phyloP scores from a whole-genome alignment of 2,888 invertebrate genomes.

The Macropis europaea region DNA sequence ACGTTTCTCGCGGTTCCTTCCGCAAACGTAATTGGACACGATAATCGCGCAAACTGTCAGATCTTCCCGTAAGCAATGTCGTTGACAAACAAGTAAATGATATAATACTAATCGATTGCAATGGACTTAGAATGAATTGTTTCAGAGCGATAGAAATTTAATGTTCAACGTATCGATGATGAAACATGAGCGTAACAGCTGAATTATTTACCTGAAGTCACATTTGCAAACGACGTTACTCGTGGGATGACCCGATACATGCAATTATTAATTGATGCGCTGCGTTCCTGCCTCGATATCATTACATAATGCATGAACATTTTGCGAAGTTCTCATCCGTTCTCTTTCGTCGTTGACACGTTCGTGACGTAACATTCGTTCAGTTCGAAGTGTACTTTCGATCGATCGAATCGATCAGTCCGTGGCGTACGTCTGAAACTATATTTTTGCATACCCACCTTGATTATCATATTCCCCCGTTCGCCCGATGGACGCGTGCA shows the following conservation, averaged over 20 bases:
- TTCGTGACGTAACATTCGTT: neutral
- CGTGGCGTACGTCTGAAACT: neutral
- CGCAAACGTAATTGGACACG: constrained; percentile 3
- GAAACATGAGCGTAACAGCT: too few relatives aligned
- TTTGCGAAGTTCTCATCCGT: neutral
- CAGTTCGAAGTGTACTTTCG: neutral
- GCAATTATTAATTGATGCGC: constrained; percentile 20
- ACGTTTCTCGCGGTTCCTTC: neutral
- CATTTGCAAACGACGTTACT: too few relatives aligned
- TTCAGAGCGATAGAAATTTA: too few relatives aligned
- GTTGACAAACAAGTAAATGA: too few relatives aligned
- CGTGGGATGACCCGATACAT: too few relatives aligned
- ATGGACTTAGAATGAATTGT: too few relatives aligned
- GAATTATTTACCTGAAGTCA: too few relatives aligned
- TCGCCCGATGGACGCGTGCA: constrained; percentile 2
- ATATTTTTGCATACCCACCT: constrained; percentile 18
- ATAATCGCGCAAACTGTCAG: constrained; percentile 12
- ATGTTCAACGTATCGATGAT: too few relatives aligned
- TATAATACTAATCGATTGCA: too few relatives aligned
- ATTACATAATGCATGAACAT: constrained; percentile 12
- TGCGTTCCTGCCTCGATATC: constrained; percentile 13
- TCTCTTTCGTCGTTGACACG: neutral
- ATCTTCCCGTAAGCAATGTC: too few relatives aligned
- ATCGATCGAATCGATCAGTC: neutral
- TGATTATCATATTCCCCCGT: neutral